Evolutionary conservation across 2,113 vertebrate genomes (phyloP), one percentile per base, ranked within the genome.

Genomic region (Speoplatyrhinus poulsoni): DNA sequence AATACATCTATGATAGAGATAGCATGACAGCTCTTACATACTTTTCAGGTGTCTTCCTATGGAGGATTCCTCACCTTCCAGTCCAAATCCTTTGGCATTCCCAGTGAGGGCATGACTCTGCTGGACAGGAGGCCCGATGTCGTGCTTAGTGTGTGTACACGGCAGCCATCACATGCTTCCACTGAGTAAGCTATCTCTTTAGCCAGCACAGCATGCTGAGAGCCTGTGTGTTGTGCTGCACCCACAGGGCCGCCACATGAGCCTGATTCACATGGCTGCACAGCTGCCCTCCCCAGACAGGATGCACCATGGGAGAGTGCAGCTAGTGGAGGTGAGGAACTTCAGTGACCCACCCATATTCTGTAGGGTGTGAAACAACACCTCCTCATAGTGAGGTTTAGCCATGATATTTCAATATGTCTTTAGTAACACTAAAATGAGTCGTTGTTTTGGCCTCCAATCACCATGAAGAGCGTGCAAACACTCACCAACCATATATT

Each of bases 11-110:
- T 41, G 4, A 41, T 41, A 8, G 36, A 6, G 36, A 41, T 8
- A 6, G 7, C 1, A 41, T 41, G 36, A 41, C 4, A 41, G 36
- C 36, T 8, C 36, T 41, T 41, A 41, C 36, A 41, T 26, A 26
- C 26, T 52, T 55, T 66, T 15, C 54, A 99, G 97, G 92, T 98
- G 81, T 96, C 95, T n/a, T 97, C 96, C 0, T 99, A 99, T 0
- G 95, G 96, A 3, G 97, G 96, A 57, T 95, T 90, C 85, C 90
- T 98, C 46, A 96, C 93, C 33, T 98, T 96, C 77, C 96, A 96
- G 80, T 81, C 92, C 72, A 98, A 98, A 85, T 95, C 96, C 4
- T 98, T 97, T 63, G 96, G 97, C 13, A 92, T 98, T 64, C 96
- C 96, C 62, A 93, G 88, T 4, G 96, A 98, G 83, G 95, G 95